A percentile compares a stretch with the other conserved stretches of the same genome.
These are phyloP conservation scores for Leptarthrus brevirostris DNA, from an alignment of 2,888 invertebrate genomes.

Conservation along the genomic window DNA sequence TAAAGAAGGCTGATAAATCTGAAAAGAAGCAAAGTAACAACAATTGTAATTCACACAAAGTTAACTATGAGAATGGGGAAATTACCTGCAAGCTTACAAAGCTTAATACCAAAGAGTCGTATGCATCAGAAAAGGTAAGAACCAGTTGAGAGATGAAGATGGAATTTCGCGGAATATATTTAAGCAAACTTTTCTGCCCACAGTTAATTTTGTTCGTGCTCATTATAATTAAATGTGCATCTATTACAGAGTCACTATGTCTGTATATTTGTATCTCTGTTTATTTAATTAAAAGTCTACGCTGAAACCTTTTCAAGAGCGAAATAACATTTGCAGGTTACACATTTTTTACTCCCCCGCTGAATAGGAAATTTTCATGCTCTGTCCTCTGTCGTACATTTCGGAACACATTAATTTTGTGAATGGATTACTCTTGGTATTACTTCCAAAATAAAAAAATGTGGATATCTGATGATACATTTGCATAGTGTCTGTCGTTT, in stretches of 20 bases:
- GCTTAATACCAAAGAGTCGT: neutral
- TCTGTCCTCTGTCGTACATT: too few species aligned
- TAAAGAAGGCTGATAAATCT: neutral
- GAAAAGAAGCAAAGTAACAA: neutral
- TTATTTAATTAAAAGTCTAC: neutral
- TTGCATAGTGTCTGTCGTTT: too few species aligned
- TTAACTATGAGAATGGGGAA: neutral
- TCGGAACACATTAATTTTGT: too few species aligned
- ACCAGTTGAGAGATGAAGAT: neutral
- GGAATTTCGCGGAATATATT: neutral
- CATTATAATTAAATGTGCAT: slow-evolving; percentile 1
- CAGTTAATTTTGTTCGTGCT: neutral
- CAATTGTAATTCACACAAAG: neutral
- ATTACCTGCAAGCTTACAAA: neutral
- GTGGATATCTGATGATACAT: too few species aligned
- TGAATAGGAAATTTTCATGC: too few species aligned
- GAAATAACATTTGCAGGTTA: neutral
- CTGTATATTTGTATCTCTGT: neutral
- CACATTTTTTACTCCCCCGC: neutral
- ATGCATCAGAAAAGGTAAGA: neutral
- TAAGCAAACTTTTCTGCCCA: neutral
- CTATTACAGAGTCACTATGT: neutral
- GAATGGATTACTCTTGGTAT: too few species aligned
- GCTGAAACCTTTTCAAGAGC: neutral
- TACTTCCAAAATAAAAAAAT: too few species aligned